These are phyloP conservation scores for Sterrhoptilus dennistouni DNA, from an alignment of 2,113 vertebrate genomes.

Conservation along the genomic window DNA sequence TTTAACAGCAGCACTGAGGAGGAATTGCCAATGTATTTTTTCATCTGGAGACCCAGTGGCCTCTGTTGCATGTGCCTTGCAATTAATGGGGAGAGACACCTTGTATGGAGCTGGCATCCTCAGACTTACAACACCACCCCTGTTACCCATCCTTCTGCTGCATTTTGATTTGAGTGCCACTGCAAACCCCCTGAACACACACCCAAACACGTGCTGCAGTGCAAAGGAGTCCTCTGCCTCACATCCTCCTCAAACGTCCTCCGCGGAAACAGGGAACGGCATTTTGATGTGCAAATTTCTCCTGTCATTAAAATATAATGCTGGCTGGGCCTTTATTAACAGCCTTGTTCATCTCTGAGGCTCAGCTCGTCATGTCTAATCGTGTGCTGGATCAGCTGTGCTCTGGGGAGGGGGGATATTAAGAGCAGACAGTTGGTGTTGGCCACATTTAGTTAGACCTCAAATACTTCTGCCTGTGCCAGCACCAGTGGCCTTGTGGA, in stretches of 20 bases:
- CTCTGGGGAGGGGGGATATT: background rate
- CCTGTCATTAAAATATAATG: background rate
- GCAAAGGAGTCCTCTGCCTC: background rate
- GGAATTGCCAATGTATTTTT: background rate
- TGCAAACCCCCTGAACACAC: background rate
- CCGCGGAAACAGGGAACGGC: background rate
- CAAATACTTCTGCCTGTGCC: background rate
- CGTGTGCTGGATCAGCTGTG: background rate
- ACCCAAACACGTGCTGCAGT: background rate
- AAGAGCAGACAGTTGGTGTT: background rate
- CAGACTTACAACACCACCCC: background rate
- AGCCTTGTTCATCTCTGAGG: background rate
- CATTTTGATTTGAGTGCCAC: background rate
- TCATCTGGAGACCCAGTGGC: background rate
- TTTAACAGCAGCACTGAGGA: background rate
- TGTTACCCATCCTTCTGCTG: background rate
- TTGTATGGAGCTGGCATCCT: background rate
- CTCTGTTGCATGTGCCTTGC: background rate
- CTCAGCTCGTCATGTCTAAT: background rate
- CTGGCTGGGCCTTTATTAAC: background rate
- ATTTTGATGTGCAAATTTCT: background rate
- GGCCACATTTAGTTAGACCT: background rate
- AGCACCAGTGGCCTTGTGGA: background rate
- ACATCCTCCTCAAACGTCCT: background rate
- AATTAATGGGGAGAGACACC: background rate